Evolutionary conservation across 2,888 invertebrate genomes (phyloP).

Genomic region (Branchipolynoe longqiensis): DNA sequence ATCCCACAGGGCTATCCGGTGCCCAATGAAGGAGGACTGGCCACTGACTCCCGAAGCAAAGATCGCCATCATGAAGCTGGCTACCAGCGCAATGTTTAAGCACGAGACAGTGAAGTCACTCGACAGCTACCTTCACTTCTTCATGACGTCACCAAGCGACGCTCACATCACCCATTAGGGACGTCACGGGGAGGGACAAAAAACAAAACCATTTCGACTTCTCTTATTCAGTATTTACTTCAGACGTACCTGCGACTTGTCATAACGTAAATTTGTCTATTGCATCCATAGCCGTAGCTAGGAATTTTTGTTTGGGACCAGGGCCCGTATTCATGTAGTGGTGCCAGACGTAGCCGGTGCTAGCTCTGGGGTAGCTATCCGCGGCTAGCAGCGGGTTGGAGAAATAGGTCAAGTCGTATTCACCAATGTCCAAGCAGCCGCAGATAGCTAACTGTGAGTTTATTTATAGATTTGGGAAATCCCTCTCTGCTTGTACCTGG

Average conservation of each 20-base stretch:
- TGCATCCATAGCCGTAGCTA: no score
- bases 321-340: no score
- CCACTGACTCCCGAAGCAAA: not conserved
- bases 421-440: no score
- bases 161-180: not conserved
- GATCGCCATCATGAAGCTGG: conserved; percentile 12
- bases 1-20: conserved; percentile 13
- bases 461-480: no score
- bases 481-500: no score
- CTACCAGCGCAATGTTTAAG: not conserved
- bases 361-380: no score
- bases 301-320: no score
- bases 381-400: no score
- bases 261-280: no score
- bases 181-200: not conserved
- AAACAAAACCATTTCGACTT: not conserved
- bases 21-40: conserved; percentile 34
- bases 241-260: not conserved
- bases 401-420: no score
- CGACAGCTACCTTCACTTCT: conserved; percentile 13
- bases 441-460: no score
- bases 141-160: not conserved
- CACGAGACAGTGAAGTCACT: not conserved
- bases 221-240: not conserved
- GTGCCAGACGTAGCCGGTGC: no score